Percentiles rank a stretch among this genome's conserved stretches.
phyloP scores from a whole-genome alignment of 1,140 invertebrate genomes.

The Venustaconcha ellipsiformis region DNA sequence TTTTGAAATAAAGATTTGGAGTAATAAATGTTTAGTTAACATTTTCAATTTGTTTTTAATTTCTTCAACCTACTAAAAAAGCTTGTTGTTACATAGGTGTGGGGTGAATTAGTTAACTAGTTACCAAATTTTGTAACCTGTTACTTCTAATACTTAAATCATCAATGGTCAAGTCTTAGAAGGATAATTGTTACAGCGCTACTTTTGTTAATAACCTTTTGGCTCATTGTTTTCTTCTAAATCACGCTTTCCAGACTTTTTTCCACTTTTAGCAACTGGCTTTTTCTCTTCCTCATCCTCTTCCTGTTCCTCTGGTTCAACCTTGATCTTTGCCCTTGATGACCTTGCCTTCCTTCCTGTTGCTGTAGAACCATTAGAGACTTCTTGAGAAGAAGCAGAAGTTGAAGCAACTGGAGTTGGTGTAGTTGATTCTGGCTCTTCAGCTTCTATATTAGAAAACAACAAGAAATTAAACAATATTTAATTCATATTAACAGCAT shows the following conservation, averaged over 20 bases:
- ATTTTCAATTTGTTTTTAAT: too few species aligned
- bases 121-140: constrained; percentile 2
- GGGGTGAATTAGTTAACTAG: not conserved
- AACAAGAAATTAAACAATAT: too few species aligned
- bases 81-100: not conserved
- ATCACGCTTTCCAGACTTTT: constrained; percentile 21
- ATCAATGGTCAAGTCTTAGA: not conserved
- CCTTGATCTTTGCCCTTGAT: constrained; percentile 34
- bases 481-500: too few species aligned
- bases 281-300: constrained; percentile 28
- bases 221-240: constrained; percentile 28
- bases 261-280: constrained; percentile 34
- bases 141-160: not conserved
- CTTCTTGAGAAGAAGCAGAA: constrained; percentile 11
- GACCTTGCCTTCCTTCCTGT: constrained; percentile 7
- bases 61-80: not conserved
- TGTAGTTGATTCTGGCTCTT: constrained; percentile 14
- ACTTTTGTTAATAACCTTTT: not conserved
- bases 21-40: too few species aligned
- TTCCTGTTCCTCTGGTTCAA: constrained; percentile 28
- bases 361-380: constrained; percentile 11
- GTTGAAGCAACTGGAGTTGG: constrained; percentile 13
- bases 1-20: too few species aligned
- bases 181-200: constrained; percentile 1
- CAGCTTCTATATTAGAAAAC: constrained; percentile 1